A percentile compares a stretch with the other conserved stretches of the same genome.
Evolutionary conservation across 2,797 vertebrate species (phyloP).

Genomic region (Gadopsis bispinosus): DNA sequence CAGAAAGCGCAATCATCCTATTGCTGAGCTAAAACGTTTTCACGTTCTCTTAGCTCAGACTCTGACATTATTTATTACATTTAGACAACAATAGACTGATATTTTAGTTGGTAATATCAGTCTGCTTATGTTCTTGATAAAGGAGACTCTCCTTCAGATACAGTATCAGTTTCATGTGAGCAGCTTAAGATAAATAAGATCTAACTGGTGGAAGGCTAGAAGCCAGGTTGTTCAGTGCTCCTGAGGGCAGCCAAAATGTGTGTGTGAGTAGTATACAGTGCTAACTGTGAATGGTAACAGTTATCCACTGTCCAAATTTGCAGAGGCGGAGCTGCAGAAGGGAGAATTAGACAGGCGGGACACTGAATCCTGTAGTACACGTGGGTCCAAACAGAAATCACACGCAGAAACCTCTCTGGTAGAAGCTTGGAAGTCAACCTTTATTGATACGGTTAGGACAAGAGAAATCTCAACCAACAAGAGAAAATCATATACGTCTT

Average conservation of each 20-base stretch:
- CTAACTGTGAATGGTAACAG: constrained; percentile 31
- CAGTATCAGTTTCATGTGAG: background rate
- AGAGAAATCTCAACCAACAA: constrained; percentile 71
- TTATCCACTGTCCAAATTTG: constrained; percentile 23
- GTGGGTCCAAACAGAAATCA: constrained; percentile 10
- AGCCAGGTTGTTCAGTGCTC: background rate
- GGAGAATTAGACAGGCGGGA: background rate
- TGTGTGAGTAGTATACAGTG: constrained; percentile 4
- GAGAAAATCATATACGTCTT: constrained; percentile 70
- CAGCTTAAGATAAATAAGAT: background rate
- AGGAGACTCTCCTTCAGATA: background rate
- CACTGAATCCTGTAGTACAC: constrained; percentile 27
- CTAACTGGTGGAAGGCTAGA: background rate
- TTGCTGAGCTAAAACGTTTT: no score
- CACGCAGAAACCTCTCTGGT: constrained; percentile 17
- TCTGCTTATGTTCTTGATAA: background rate
- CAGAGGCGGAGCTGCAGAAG: constrained; percentile 10
- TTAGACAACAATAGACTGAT: background rate
- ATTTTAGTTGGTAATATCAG: background rate
- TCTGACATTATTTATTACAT: background rate
- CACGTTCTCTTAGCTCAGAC: background rate
- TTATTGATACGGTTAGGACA: constrained; percentile 85
- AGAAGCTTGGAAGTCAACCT: constrained; percentile 83
- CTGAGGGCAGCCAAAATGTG: background rate
- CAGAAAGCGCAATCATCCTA: no score